A percentile compares a stretch with the other conserved stretches of the same genome.
phyloP scores from a whole-genome alignment of 1,140 invertebrate species.

The Batillaria attramentaria region DNA sequence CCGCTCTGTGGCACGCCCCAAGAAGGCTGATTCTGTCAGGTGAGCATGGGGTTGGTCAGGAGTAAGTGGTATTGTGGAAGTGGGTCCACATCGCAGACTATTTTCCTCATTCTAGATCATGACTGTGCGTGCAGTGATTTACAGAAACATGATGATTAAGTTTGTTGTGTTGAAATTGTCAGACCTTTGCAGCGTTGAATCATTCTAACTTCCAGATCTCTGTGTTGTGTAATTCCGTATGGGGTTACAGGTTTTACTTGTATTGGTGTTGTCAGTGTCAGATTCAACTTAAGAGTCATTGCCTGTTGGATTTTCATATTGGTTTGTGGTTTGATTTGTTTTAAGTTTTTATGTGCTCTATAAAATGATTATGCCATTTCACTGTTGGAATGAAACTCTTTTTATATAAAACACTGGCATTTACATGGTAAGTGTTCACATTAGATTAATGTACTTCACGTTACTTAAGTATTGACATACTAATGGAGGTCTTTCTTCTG shows the following conservation, averaged over 20 bases:
- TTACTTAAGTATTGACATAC: no score
- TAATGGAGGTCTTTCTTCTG: neutral
- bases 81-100: no score
- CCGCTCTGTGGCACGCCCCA: constrained; percentile 60
- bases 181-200: neutral
- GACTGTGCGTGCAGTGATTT: no score
- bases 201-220: no score
- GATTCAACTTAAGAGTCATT: no score
- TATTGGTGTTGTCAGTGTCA: neutral
- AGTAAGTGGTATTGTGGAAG: no score
- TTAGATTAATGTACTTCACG: no score
- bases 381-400: neutral
- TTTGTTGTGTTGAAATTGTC: neutral
- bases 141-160: neutral
- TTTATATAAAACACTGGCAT: neutral
- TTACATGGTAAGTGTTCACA: no score
- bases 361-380: neutral
- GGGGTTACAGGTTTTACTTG: neutral
- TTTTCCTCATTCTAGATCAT: no score
- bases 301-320: neutral
- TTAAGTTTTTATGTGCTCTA: neutral
- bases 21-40: constrained; percentile 69
- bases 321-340: neutral
- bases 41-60: constrained; percentile 40
- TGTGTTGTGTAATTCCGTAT: neutral